Percentiles rank a stretch among this genome's conserved stretches.
phyloP scores from a whole-genome alignment of 2,797 vertebrate genomes.

The Typhlichthys eigenmanni region DNA sequence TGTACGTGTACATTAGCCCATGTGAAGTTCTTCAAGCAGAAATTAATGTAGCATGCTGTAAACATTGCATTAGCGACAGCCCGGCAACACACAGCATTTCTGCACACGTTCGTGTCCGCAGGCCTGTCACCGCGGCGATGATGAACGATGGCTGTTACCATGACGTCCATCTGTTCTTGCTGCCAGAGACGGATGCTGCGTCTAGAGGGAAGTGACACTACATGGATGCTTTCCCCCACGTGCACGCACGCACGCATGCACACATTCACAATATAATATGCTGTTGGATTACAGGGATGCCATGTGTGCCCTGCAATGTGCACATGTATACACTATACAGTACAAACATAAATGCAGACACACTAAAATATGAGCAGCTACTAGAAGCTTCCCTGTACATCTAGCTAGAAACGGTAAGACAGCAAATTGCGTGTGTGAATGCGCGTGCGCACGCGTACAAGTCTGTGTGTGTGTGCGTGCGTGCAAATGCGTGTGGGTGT shows the following conservation, averaged over 20 bases:
- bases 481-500: background rate
- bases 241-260: slow-evolving; percentile 21
- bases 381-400: too few species aligned
- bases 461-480: background rate
- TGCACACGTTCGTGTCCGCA: slow-evolving; percentile 17
- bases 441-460: too few species aligned
- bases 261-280: background rate
- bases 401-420: too few species aligned
- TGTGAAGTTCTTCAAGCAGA: slow-evolving; percentile 31
- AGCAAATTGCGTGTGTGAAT: too few species aligned
- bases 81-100: slow-evolving; percentile 45
- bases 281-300: too few species aligned
- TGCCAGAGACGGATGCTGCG: slow-evolving; percentile 58
- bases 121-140: slow-evolving; percentile 58
- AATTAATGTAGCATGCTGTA: slow-evolving; percentile 56
- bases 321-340: background rate
- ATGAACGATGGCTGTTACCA: slow-evolving; percentile 68
- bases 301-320: background rate
- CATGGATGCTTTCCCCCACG: slow-evolving; percentile 55
- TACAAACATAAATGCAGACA: slow-evolving; percentile 10
- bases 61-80: slow-evolving; percentile 48
- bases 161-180: slow-evolving; percentile 71
- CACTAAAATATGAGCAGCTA: background rate
- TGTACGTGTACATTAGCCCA: too few species aligned
- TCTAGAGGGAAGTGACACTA: slow-evolving; percentile 66